Evolutionary conservation across 2,113 vertebrate species (phyloP).

Genomic region (Syngnathus scovelli): DNA sequence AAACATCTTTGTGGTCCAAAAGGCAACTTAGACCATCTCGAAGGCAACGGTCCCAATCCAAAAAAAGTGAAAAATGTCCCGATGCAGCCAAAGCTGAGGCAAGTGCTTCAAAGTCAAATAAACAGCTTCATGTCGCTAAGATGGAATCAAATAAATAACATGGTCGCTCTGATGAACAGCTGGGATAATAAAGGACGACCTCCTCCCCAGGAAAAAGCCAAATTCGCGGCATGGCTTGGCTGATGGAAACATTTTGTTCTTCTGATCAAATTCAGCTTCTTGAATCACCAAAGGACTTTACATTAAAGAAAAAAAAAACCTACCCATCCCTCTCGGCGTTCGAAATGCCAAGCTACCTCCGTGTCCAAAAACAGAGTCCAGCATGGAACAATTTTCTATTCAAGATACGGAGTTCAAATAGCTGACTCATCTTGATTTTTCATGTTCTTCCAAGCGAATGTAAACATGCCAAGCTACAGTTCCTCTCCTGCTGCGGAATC

Average conservation of each 20-base stretch:
- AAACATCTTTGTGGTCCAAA: conserved; percentile 12
- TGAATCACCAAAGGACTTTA: background rate
- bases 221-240: conserved; percentile 20
- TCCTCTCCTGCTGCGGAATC: conserved; percentile 22
- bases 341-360: background rate
- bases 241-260: conserved; percentile 7
- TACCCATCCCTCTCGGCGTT: background rate
- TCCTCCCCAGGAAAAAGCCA: background rate
- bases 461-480: conserved; percentile 22
- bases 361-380: background rate
- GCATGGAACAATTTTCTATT: background rate
- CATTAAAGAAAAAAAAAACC: background rate
- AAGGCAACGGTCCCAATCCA: background rate
- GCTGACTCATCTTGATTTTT: background rate
- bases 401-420: background rate
- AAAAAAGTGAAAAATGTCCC: conserved; percentile 29
- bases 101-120: conserved; percentile 49
- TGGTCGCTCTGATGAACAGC: conserved; percentile 51
- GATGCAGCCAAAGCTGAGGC: conserved; percentile 32
- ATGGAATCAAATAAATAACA: conserved; percentile 51
- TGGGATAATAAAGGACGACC: conserved; percentile 55
- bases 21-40: conserved; percentile 6
- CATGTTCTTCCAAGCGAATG: conserved; percentile 16
- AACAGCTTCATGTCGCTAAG: conserved; percentile 42
- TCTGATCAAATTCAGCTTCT: background rate